Base-by-base conservation (phyloP, 2,888 invertebrate genomes). In the Sthenelais limicola region DNA sequence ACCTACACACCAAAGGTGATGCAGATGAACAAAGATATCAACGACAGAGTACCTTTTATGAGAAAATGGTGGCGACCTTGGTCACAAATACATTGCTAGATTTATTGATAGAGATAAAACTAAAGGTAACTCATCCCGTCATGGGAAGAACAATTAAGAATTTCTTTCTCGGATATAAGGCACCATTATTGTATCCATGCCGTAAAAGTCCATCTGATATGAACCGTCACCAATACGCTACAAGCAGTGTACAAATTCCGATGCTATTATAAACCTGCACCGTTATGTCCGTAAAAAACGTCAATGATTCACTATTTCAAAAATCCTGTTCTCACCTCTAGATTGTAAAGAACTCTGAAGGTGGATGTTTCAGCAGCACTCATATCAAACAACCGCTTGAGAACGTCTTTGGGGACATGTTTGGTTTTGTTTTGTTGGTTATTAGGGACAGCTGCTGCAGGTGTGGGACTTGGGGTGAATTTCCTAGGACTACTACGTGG, bases 281-380 rank as follows among this genome's bases (percentile, higher is more conserved):
- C 47, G 12, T 18, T 43, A 12, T 15, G 47, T 43, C 47, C 47
- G 18, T 43, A 43, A 43, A 43, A 43, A 43, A 43, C 18, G 18
- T 15, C 12, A 43, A 43, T 43, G 47, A 43, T 43, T 43, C 12
- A n/a, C n/a, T n/a, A n/a, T n/a, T n/a, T n/a, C n/a, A n/a, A n/a
- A n/a, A n/a, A n/a, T n/a, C n/a, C n/a, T n/a, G n/a, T n/a, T n/a
- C 74, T 71, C 73, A 88, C 88, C 85, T 89, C 89, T 33, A 89
- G 80, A 78, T 89, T 88, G 76, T 89, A 89, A 28, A 89, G 82
- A n/a, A 89, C 84, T 74, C 88, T 84, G 77, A 89, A 89, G 35
- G 87, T 85, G 15, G 87, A 85, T 85, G 88, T 88, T 56, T 85
- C 85, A 33, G 82, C 81, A 30, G 82, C 81, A 28, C 78, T 79